These are phyloP conservation scores for Danio choprae DNA, from an alignment of 2,797 vertebrate species.

Conservation along the genomic window DNA sequence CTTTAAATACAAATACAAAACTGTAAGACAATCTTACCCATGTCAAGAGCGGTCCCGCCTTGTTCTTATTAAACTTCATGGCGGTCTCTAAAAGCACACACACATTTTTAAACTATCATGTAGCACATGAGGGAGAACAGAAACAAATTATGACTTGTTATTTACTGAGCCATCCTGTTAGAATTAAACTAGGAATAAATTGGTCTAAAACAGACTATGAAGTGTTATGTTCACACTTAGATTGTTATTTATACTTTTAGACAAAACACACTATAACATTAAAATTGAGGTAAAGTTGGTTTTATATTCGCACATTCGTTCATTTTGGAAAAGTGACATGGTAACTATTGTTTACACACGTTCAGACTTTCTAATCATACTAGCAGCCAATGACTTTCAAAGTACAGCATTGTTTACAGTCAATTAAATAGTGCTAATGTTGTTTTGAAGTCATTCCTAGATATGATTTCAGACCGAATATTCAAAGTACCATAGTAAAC, in stretches of 20 bases:
- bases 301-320: no score
- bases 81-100: slow-evolving; percentile 26
- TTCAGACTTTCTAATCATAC: no score
- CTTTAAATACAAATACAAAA: neutral
- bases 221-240: neutral
- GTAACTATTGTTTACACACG: no score
- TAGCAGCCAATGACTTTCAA: no score
- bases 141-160: neutral
- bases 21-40: slow-evolving; percentile 75
- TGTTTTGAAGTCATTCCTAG: no score
- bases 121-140: neutral
- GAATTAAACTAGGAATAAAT: neutral
- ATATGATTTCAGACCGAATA: no score
- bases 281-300: no score
- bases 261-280: neutral
- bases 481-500: no score
- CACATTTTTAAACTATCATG: neutral
- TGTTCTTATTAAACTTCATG: slow-evolving; percentile 75
- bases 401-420: no score
- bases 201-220: neutral
- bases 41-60: slow-evolving; percentile 75
- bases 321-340: no score
- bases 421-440: no score
- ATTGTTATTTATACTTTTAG: neutral
- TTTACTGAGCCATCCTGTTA: neutral